Base-by-base conservation (phyloP, 2,888 invertebrate genomes). In the Drosophila ustulata region DNA sequence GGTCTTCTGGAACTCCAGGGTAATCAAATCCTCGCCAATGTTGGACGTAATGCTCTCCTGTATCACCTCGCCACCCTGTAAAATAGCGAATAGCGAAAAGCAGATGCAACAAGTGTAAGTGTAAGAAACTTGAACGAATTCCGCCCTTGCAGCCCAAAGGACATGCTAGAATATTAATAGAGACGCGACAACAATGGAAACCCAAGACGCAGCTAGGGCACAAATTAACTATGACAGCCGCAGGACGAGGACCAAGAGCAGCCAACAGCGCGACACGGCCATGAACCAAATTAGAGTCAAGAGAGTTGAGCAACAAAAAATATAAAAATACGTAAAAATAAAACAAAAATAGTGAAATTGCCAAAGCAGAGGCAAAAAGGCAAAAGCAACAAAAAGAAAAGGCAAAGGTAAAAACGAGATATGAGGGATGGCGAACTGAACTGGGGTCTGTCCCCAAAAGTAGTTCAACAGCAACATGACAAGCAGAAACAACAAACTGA, bases 31-130 rank as follows among this genome's bases (percentile, higher is more conserved):
- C 87, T 97, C 97, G 37, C 96, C 96, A 72, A 97, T 96, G 93
- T 98, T 98, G 57, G 98, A 96, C 80, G 95, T 95, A 91, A 98
- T 98, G 82, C 96, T 97, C 93, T 98, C 98, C 91, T 97, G 96
- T 89, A 98, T 95, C 80, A 98, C 96, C 93, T 98, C 98, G 56
- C 98, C 98, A 86, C 98, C 98, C 97, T 98, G 93, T 41, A 49
- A 67, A 37, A n/a, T 11, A 46, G 9, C 18, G 18, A 18, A 1
- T 18, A 18, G 18, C 18, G 13, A 18, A 18, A 23, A 25, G 4
- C 13, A 57, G 37, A 69, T 63, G 80, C 82, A 85, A 82, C 80
- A 85, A 85, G 80, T 85, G 71, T 65, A 39, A 85, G 80, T 85
- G 71, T 65, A 39, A 58, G 59, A 43, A 66, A 70, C 61, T 47